These are phyloP conservation scores for Aradophagus sp. DNA, from an alignment of 1,140 invertebrate genomes.

Conservation along the genomic window DNA sequence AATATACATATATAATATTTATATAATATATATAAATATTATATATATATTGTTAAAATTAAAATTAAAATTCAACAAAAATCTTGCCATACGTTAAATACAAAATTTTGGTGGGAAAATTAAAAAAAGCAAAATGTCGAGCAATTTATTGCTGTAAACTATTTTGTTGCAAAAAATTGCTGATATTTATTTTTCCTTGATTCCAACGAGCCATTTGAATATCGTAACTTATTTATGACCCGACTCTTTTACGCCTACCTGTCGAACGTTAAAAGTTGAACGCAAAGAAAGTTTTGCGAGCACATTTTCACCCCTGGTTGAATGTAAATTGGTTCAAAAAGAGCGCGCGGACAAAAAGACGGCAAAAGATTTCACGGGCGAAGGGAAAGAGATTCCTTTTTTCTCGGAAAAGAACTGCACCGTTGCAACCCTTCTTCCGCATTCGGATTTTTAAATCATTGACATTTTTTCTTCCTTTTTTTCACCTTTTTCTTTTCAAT, in stretches of 20 bases:
- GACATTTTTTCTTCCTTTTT: conserved; percentile 8
- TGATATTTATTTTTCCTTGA: too few species aligned
- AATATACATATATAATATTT: too few species aligned
- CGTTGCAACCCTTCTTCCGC: conserved; percentile 54
- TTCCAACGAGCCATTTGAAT: too few species aligned
- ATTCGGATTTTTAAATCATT: conserved; percentile 31
- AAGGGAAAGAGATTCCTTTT: conserved; percentile 14
- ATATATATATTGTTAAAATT: too few species aligned
- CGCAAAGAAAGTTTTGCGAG: conserved; percentile 18
- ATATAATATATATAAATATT: too few species aligned
- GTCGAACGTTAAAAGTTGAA: not conserved
- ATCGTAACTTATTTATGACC: not conserved
- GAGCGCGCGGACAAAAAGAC: not conserved
- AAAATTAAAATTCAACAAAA: too few species aligned
- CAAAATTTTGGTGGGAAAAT: too few species aligned
- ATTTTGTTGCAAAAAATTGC: too few species aligned
- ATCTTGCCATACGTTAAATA: too few species aligned
- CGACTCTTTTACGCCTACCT: too few species aligned
- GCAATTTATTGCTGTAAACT: too few species aligned
- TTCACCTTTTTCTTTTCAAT: conserved; percentile 8
- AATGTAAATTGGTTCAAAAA: conserved; percentile 7
- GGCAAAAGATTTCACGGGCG: not conserved
- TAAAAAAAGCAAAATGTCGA: too few species aligned
- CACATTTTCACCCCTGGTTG: not conserved
- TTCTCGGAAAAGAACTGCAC: conserved; percentile 7